Evolutionary conservation across 2,113 vertebrate species (phyloP), one percentile per base, ranked within the genome.

Genomic region (Phyllostomus discolor): DNA sequence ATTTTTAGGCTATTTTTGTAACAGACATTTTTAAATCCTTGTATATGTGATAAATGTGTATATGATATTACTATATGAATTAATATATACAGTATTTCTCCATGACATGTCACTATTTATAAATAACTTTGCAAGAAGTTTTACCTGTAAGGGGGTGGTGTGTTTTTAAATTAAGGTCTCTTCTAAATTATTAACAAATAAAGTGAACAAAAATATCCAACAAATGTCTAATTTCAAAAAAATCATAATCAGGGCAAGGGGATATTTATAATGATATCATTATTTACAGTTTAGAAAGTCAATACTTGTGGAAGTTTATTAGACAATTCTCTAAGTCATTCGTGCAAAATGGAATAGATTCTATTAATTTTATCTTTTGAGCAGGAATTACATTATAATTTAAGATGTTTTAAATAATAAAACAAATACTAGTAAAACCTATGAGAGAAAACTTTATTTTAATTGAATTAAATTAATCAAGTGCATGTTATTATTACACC

Each of bases 1-100:
- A 64, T 31, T 76, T 82, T 82, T 95, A 57, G 57, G 3, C 64
- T 91, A 92, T 59, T 46, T 20, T 79, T 75, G 28, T 78, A 24
- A 93, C 92, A 83, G 66, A 97, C 95, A 15, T 31, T 43, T 46
- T 41, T 94, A 82, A 88, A 96, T 97, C 48, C 28, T 95, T 96
- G 84, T 46, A n/a, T 73, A 35, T 72, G 80, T 93, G 38, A 54
- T 41, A 67, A 54, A 81, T 88, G 19, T 80, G 4, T 3, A 0
- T 69, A 82, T 95, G 85, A 57, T 59, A 95, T 52, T 86, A 19
- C 14, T n/a, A 73, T 80, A n/a, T 64, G 5, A 92, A 87, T 80
- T 67, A 19, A 88, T 95, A 28, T 86, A 22, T 0, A 0, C 90
- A 95, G 33, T 48, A 96, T 67, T 95, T 17, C 28, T 38, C 82